These are phyloP conservation scores for Tetrao urogallus DNA, from an alignment of 2,113 vertebrate genomes.

Conservation along the genomic window DNA sequence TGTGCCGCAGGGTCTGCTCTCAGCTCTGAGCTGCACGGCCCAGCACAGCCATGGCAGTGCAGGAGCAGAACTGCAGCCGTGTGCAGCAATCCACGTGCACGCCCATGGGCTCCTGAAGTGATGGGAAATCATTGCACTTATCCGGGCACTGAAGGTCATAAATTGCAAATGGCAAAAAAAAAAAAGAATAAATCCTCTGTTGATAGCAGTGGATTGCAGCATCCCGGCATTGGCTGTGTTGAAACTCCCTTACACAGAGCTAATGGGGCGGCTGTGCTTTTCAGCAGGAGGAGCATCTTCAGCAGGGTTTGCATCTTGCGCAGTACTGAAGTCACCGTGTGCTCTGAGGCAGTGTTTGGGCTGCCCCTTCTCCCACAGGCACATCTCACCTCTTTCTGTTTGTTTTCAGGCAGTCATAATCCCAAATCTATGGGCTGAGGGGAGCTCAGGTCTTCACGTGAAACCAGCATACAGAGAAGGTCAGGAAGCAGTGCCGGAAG, in stretches of 20 bases:
- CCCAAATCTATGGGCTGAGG: neutral
- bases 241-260: neutral
- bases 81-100: slow-evolving; percentile 10
- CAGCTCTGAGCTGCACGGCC: neutral
- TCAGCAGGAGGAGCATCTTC: neutral
- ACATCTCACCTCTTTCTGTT: neutral
- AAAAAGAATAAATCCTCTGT: slow-evolving; percentile 30
- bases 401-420: neutral
- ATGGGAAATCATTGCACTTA: slow-evolving; percentile 56
- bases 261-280: neutral
- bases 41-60: slow-evolving; percentile 56
- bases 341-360: neutral
- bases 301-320: neutral
- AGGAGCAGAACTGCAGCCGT: slow-evolving; percentile 7
- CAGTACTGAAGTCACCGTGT: neutral
- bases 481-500: accelerated
- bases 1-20: slow-evolving; percentile 14
- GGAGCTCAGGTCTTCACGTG: neutral
- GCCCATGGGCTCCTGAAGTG: slow-evolving; percentile 34
- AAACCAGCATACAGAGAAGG: accelerated
- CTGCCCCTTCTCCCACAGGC: too few relatives aligned
- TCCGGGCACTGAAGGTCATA: slow-evolving; percentile 34
- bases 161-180: slow-evolving; percentile 51
- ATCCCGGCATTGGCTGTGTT: neutral
- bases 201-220: slow-evolving; percentile 14